phyloP scores from a whole-genome alignment of 2,888 invertebrate genomes.

The Choreutis nemorana region DNA sequence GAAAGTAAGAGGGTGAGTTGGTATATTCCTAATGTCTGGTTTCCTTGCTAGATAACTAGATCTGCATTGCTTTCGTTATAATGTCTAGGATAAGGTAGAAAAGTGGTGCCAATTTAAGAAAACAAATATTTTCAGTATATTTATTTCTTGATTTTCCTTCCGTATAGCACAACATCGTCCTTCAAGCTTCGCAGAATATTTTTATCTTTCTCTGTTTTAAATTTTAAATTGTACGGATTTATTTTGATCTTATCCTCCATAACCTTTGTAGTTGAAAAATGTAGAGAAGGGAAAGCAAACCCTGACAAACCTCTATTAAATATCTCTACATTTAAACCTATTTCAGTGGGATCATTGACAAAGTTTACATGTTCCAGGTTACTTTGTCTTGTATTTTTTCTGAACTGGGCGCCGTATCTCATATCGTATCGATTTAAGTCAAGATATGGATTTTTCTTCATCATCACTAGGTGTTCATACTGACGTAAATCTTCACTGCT shows the following conservation, averaged over 20 bases:
- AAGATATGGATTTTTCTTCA: constrained; percentile 54
- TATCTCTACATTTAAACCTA: constrained; percentile 42
- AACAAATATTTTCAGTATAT: not conserved
- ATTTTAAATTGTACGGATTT: not conserved
- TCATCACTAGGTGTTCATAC: constrained; percentile 47
- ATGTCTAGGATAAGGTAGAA: not conserved
- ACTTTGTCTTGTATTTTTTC: constrained; percentile 32
- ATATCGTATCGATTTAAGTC: constrained; percentile 43
- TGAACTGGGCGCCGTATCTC: constrained; percentile 26
- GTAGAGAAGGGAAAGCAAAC: constrained; percentile 39
- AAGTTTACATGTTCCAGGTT: constrained; percentile 19
- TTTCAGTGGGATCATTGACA: constrained; percentile 22
- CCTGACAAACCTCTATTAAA: constrained; percentile 47
- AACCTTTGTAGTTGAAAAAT: constrained; percentile 16
- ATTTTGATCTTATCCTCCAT: constrained; percentile 17
- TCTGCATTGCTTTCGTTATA: too few species aligned
- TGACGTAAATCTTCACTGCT: constrained; percentile 36
- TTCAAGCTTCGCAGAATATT: not conserved
- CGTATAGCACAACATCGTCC: not conserved
- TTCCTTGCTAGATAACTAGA: too few species aligned
- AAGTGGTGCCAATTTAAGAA: not conserved
- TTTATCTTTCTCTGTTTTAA: not conserved
- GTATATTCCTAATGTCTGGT: too few species aligned
- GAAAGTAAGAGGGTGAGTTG: too few species aligned
- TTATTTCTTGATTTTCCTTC: not conserved